Conservation (phyloP, 2,113 vertebrate genomes). For the Hipposideros armiger region DNA sequence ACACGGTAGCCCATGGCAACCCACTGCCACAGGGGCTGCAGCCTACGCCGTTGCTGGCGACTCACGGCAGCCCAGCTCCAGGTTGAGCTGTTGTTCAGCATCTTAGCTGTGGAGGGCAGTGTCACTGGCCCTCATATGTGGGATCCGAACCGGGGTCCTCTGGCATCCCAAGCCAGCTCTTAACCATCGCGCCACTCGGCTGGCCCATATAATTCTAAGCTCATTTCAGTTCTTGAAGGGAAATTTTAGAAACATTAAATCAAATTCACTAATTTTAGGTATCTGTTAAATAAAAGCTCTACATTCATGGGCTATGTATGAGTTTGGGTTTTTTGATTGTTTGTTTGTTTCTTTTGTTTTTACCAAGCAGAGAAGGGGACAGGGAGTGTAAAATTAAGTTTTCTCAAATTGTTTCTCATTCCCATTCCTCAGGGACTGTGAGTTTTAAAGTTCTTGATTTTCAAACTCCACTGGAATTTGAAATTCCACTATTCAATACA, state of each 20-base stretch:
- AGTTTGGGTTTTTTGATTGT: not conserved
- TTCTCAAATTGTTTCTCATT: slow-evolving; percentile 43
- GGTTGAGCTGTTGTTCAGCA: no score
- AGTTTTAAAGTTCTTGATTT: slow-evolving; percentile 27
- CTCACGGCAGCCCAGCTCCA: no score
- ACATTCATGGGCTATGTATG: not conserved
- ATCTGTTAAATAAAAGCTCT: slow-evolving; percentile 32
- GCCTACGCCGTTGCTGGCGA: no score
- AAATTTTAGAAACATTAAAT: not conserved
- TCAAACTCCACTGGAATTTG: not conserved
- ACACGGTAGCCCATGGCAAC: no score
- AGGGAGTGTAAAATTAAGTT: slow-evolving; percentile 39
- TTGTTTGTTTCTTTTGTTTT: not conserved
- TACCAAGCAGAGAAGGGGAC: not conserved
- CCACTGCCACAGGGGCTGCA: no score
- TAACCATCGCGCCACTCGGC: no score
- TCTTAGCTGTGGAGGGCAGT: no score
- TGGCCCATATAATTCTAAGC: not conserved
- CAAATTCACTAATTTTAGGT: not conserved
- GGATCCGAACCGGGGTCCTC: no score
- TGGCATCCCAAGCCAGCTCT: no score
- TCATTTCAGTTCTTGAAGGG: slow-evolving; percentile 2
- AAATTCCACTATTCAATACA: not conserved
- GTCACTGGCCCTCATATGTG: no score
- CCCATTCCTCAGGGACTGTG: not conserved